Conservation (phyloP, 2,888 invertebrate species). For the Glaucopsyche alexis region DNA sequence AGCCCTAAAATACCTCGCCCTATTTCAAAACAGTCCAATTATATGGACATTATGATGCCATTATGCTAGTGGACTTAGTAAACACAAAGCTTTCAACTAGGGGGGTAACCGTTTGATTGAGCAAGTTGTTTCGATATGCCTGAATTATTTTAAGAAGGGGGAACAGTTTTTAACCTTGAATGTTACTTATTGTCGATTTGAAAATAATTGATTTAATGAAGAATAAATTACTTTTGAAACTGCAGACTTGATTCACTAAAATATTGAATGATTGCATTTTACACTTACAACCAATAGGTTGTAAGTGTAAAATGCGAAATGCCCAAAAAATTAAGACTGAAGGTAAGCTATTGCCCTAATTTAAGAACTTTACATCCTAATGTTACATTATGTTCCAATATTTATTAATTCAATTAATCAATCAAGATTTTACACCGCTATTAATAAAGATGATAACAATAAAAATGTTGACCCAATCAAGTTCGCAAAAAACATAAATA, state of each 20-base stretch:
- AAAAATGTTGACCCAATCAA: background rate
- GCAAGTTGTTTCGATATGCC: background rate
- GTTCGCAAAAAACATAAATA: slow-evolving; percentile 16
- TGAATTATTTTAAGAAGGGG: background rate
- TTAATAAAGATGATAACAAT: slow-evolving; percentile 7
- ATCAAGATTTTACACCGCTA: background rate
- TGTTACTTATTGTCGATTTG: background rate
- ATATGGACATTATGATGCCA: background rate
- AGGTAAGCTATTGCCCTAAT: too few relatives aligned
- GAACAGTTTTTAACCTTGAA: background rate
- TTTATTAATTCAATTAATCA: background rate
- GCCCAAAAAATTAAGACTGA: too few relatives aligned
- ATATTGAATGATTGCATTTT: too few relatives aligned
- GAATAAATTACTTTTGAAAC: too few relatives aligned
- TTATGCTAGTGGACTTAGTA: background rate
- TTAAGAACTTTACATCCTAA: too few relatives aligned
- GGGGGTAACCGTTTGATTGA: background rate
- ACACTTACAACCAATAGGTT: too few relatives aligned
- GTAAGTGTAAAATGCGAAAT: too few relatives aligned
- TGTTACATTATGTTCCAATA: too few relatives aligned
- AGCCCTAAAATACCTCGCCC: slow-evolving; percentile 15
- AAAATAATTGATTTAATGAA: background rate
- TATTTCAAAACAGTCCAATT: slow-evolving; percentile 17
- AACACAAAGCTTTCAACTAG: background rate
- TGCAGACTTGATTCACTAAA: too few relatives aligned